These are phyloP conservation scores for Xestia sexstrigata DNA, from an alignment of 2,888 invertebrate species.

Conservation along the genomic window DNA sequence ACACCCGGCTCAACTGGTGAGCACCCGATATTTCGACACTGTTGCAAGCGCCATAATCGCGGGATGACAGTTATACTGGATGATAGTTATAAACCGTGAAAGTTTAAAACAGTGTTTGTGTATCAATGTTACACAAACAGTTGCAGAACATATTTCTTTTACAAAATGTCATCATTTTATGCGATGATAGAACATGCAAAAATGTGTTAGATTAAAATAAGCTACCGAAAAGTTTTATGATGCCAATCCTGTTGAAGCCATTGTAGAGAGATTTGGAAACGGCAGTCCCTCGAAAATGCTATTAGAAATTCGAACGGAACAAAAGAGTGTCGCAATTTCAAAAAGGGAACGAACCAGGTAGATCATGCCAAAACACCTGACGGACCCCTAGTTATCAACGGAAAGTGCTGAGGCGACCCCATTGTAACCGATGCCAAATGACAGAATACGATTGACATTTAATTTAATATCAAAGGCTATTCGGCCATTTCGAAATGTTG, in stretches of 20 bases:
- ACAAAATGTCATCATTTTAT: neutral
- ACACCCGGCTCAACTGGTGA: too few relatives aligned
- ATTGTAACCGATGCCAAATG: slow-evolving; percentile 9
- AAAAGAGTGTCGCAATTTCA: neutral
- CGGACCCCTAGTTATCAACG: neutral
- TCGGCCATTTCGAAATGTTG: slow-evolving; percentile 53
- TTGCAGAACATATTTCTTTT: neutral
- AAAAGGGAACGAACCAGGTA: neutral
- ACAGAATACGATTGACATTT: slow-evolving; percentile 53
- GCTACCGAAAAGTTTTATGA: too few relatives aligned
- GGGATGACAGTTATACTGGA: too few relatives aligned
- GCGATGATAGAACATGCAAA: too few relatives aligned
- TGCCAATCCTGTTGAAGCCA: too few relatives aligned
- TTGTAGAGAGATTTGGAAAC: neutral
- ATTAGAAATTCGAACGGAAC: neutral
- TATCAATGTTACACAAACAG: too few relatives aligned
- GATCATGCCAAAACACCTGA: slow-evolving; percentile 9
- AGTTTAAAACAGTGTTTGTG: too few relatives aligned
- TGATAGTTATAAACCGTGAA: too few relatives aligned
- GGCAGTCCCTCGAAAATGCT: neutral
- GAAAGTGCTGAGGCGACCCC: slow-evolving; percentile 24
- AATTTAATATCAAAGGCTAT: slow-evolving; percentile 58
- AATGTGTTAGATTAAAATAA: too few relatives aligned
- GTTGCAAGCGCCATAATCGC: too few relatives aligned
- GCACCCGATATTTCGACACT: too few relatives aligned